Base-by-base conservation (phyloP, 2,113 vertebrate species). In the Prochilodus magdalenae region DNA sequence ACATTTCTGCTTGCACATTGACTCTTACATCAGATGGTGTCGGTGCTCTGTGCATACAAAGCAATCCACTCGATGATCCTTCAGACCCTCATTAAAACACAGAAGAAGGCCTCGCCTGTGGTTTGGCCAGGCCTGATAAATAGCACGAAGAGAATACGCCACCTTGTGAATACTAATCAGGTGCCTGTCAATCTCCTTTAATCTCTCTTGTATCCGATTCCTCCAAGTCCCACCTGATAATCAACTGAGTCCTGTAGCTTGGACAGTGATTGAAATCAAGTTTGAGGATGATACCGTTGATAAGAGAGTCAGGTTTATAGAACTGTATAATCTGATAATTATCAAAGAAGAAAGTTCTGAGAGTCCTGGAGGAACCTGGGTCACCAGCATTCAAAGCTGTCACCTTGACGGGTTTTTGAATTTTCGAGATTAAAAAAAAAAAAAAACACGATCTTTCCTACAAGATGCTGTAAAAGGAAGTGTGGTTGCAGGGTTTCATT, bases 111-210 rank as follows among this genome's bases (percentile, higher is more conserved):
- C 83, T 86, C 86, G 63, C 53, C 79, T 86, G 83, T 86, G 84
- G 83, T 86, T 88, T 89, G 83, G 85, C 87, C 82, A 22, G 55
- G 10, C 81, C 88, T 91, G 91, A 94, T 92, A 92, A 93, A 92
- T 92, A 89, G 87, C 89, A 87, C 83, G 55, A 40, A 10, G 88
- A 77, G 81, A 65, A 30, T 74, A 87, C 13, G 85, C 70, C 16
- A 86, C 84, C 47, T 70, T 62, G 63, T 73, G 91, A 92, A 92
- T 93, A 90, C 87, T 70, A 84, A 91, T 77, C 74, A 84, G 82
- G 60, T 60, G 44, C n/a, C 30, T 79, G 76, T 67, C 81, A 71
- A 62, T 75, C 73, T 60, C 30, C 33, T 15, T 62, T 53, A 40
- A 75, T 62, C 55, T 75, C 73, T 40, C 22, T 40, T 66, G 69